These are phyloP conservation scores for Grammomys dolichurus DNA, from an alignment of 2,113 vertebrate genomes.

Conservation along the genomic window DNA sequence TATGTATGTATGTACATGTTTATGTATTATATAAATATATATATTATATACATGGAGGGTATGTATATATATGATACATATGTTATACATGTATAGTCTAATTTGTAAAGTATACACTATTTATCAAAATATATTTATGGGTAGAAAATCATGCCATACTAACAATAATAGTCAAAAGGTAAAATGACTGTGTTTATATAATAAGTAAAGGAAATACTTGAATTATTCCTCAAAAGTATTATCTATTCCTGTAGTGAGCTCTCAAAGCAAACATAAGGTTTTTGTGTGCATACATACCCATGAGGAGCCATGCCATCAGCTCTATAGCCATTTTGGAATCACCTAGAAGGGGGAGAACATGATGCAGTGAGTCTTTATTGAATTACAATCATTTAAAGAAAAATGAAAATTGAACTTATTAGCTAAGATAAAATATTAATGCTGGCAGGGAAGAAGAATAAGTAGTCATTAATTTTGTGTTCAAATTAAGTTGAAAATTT, in stretches of 20 bases:
- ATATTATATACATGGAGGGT: not conserved
- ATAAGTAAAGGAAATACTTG: not conserved
- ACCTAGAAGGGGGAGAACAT: not conserved
- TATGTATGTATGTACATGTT: not conserved
- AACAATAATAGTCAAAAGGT: not conserved
- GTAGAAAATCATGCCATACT: conserved; percentile 1
- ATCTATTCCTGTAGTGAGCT: not conserved
- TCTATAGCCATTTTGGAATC: not conserved
- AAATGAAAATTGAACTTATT: conserved; percentile 4
- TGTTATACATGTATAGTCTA: not conserved
- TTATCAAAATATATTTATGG: not conserved
- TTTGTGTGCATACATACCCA: not conserved
- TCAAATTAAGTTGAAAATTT: conserved; percentile 25
- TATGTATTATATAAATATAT: not conserved
- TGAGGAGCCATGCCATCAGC: not conserved
- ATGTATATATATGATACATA: not conserved
- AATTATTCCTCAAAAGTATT: conserved; percentile 53
- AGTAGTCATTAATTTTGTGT: not conserved
- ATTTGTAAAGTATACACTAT: not conserved
- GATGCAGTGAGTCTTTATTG: not conserved
- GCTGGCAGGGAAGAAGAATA: not conserved
- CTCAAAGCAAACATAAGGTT: not conserved
- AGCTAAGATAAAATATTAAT: conserved; percentile 32
- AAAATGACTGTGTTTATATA: not conserved
- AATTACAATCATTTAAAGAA: conserved; percentile 24